phyloP scores from a whole-genome alignment of 2,888 invertebrate genomes.

The Linyphia triangularis region DNA sequence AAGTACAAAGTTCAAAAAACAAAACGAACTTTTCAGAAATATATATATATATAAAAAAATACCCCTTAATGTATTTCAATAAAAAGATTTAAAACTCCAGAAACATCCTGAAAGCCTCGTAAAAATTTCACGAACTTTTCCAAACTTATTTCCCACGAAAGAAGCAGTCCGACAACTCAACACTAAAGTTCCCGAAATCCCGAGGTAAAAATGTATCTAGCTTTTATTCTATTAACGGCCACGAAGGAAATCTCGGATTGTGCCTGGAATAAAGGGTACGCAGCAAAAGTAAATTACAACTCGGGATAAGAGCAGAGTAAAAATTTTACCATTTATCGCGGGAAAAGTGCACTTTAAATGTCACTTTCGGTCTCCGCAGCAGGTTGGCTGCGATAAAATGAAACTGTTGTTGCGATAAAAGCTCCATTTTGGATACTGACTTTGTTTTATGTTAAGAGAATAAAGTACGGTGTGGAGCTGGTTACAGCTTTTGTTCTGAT shows the following conservation, averaged over 20 bases:
- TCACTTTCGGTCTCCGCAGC: constrained; percentile 30
- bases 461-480: not conserved
- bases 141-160: constrained; percentile 1
- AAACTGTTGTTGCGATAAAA: constrained; percentile 48
- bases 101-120: not conserved
- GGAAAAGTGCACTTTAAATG: constrained; percentile 58
- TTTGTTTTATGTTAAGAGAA: not conserved
- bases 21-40: no score
- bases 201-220: not conserved
- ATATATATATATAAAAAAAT: no score
- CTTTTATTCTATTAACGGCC: constrained; percentile 32
- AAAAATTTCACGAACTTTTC: constrained; percentile 7
- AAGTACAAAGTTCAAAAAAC: not conserved
- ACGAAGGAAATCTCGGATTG: constrained; percentile 11
- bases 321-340: constrained; percentile 60
- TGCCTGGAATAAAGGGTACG: constrained; percentile 26
- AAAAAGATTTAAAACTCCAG: not conserved
- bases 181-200: not conserved
- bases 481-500: constrained; percentile 12
- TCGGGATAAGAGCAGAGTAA: constrained; percentile 51
- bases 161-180: not conserved
- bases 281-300: constrained; percentile 49
- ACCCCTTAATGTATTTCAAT: no score
- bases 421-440: constrained; percentile 16
- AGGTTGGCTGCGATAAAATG: constrained; percentile 46